Conservation (phyloP, 2,113 vertebrate species). For the Rhynchopsitta pachyrhyncha region DNA sequence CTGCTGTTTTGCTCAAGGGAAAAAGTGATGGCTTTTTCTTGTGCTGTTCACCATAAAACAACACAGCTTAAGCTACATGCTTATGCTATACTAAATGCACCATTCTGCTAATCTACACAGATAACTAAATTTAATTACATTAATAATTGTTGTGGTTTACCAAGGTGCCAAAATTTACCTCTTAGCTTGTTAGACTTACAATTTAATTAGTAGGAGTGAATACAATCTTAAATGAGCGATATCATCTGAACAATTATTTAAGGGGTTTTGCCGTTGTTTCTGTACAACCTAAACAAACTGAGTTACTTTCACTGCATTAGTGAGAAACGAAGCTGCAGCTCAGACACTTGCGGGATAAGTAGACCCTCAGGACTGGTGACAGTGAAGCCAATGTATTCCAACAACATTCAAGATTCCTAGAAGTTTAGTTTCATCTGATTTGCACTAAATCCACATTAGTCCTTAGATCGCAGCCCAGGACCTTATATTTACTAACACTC, state of each 20-base stretch:
- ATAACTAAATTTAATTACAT: conserved; percentile 51
- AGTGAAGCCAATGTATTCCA: neutral
- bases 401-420: neutral
- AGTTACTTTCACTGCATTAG: neutral
- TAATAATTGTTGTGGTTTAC: conserved; percentile 52
- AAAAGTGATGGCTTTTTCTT: neutral
- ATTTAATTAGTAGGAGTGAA: conserved; percentile 42
- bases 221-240: neutral
- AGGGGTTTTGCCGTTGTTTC: neutral
- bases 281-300: neutral
- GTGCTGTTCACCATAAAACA: neutral
- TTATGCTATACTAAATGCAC: neutral
- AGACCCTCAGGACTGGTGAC: neutral
- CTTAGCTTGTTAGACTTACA: conserved; percentile 1
- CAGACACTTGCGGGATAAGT: neutral
- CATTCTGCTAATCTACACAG: conserved; percentile 32
- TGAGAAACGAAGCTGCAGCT: neutral
- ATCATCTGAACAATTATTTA: neutral
- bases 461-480: neutral
- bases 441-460: neutral
- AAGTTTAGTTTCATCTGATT: neutral
- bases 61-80: neutral
- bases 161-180: conserved; percentile 5
- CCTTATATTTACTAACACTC: neutral
- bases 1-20: conserved; percentile 8